Evolutionary conservation across 92 coral and sea anemone genomes (phyloP).

Genomic region (Pocillopora meandrina): DNA sequence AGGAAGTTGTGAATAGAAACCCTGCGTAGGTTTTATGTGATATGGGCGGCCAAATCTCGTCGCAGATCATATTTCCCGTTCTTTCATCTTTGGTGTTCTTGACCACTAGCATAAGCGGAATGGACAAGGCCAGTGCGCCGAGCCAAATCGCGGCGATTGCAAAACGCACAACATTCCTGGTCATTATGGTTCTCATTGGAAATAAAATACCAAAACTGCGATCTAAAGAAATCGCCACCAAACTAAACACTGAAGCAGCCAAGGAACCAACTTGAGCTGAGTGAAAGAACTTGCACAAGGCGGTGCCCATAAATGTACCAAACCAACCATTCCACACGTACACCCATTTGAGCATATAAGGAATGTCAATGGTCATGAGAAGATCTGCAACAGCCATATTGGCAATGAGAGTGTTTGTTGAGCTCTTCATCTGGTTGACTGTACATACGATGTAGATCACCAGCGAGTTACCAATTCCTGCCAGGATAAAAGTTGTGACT

Average conservation of each 20-base stretch:
- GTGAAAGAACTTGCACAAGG: slow-evolving; percentile 67
- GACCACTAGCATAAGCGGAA: slow-evolving; percentile 44
- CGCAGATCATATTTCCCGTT: slow-evolving; percentile 11
- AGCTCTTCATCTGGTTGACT: slow-evolving; percentile 72
- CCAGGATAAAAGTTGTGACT: slow-evolving; percentile 46
- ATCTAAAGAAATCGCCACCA: slow-evolving; percentile 68
- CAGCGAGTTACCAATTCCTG: slow-evolving; percentile 62
- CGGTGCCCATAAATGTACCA: slow-evolving; percentile 67
- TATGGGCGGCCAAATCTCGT: slow-evolving; percentile 28
- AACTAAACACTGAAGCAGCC: slow-evolving; percentile 62
- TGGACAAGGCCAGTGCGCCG: slow-evolving; percentile 43
- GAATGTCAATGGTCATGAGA: slow-evolving; percentile 69
- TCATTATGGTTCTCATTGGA: slow-evolving; percentile 68
- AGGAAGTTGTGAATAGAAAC: slow-evolving; percentile 39
- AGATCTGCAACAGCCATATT: slow-evolving; percentile 81
- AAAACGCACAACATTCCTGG: slow-evolving; percentile 50
- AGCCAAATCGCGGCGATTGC: slow-evolving; percentile 52
- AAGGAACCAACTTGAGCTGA: slow-evolving; percentile 74
- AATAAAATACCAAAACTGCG: slow-evolving; percentile 63
- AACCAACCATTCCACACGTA: slow-evolving; percentile 59
- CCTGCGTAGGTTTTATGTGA: slow-evolving; percentile 18
- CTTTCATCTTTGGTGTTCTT: background rate
- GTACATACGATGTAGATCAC: slow-evolving; percentile 72
- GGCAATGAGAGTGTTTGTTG: slow-evolving; percentile 73
- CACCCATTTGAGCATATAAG: slow-evolving; percentile 66